Evolutionary conservation across 2,888 invertebrate species (phyloP).

Genomic region (Torymus texanus): DNA sequence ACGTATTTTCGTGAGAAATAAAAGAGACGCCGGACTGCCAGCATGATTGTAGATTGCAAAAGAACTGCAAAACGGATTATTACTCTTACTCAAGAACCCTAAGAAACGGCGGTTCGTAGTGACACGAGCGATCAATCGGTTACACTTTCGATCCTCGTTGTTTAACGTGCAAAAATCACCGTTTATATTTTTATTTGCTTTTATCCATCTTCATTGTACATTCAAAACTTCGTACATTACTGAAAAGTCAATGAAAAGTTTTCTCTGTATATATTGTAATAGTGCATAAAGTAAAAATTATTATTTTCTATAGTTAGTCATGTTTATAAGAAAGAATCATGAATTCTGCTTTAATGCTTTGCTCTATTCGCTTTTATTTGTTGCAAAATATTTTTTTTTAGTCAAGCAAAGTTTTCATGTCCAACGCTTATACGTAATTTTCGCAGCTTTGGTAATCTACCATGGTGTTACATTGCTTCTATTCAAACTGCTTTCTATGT

Average conservation of each 20-base stretch:
- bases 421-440: conserved; percentile 24
- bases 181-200: conserved; percentile 21
- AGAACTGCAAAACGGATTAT: conserved; percentile 15
- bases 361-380: conserved; percentile 51
- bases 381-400: conserved; percentile 33
- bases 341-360: conserved; percentile 66
- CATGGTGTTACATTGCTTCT: conserved; percentile 24
- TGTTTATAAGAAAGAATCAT: conserved; percentile 47
- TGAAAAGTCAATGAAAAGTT: conserved; percentile 32
- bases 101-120: conserved; percentile 58
- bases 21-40: conserved; percentile 25
- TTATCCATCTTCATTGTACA: background rate
- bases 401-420: conserved; percentile 34
- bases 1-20: conserved; percentile 26
- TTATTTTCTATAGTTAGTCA: conserved; percentile 23
- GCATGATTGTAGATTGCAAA: conserved; percentile 11
- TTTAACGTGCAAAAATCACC: conserved; percentile 24
- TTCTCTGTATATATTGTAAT: conserved; percentile 29
- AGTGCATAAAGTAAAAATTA: background rate
- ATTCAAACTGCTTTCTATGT: conserved; percentile 33
- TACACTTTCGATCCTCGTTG: conserved; percentile 26
- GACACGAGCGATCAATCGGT: conserved; percentile 31
- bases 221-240: conserved; percentile 4
- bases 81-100: conserved; percentile 56
- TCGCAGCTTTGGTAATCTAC: conserved; percentile 32